These are phyloP conservation scores for Callocephalon fimbriatum DNA, from an alignment of 2,113 vertebrate genomes.

Conservation along the genomic window DNA sequence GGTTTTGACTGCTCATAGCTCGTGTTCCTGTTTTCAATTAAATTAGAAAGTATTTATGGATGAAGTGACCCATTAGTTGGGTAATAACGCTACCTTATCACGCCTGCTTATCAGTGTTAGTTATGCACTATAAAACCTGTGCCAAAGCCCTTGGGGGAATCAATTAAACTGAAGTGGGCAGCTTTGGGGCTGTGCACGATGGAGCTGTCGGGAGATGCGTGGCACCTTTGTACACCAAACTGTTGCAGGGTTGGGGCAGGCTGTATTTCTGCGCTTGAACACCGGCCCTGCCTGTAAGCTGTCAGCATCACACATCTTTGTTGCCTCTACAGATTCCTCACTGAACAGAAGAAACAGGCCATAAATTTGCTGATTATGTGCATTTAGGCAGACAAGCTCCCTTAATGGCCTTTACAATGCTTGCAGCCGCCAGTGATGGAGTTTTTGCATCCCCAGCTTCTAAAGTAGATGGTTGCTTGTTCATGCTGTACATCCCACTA, in stretches of 20 bases:
- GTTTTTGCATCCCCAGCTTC: conserved; percentile 45
- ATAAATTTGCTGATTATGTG: conserved; percentile 67
- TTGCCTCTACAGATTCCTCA: neutral
- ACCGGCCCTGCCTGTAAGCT: neutral
- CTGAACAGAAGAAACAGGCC: conserved; percentile 42
- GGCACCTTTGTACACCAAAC: neutral
- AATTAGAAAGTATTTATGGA: conserved; percentile 55
- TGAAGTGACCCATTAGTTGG: conserved; percentile 64
- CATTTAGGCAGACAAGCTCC: conserved; percentile 55
- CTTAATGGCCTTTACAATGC: conserved; percentile 50
- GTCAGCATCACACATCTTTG: conserved; percentile 6
- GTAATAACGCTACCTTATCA: conserved; percentile 65
- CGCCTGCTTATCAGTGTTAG: conserved; percentile 74
- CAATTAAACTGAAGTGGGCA: conserved; percentile 15
- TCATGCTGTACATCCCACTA: conserved; percentile 1
- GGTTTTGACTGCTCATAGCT: neutral
- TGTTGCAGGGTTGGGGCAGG: neutral
- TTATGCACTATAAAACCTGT: conserved; percentile 68
- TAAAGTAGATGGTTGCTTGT: neutral
- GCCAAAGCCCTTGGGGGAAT: conserved; percentile 49
- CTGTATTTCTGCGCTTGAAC: neutral
- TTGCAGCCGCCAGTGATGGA: conserved; percentile 26
- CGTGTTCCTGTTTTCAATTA: conserved; percentile 58
- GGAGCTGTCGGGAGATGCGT: neutral
- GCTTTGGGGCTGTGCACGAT: neutral